phyloP scores from a whole-genome alignment of 2,888 invertebrate genomes.

The Seira musarum region DNA sequence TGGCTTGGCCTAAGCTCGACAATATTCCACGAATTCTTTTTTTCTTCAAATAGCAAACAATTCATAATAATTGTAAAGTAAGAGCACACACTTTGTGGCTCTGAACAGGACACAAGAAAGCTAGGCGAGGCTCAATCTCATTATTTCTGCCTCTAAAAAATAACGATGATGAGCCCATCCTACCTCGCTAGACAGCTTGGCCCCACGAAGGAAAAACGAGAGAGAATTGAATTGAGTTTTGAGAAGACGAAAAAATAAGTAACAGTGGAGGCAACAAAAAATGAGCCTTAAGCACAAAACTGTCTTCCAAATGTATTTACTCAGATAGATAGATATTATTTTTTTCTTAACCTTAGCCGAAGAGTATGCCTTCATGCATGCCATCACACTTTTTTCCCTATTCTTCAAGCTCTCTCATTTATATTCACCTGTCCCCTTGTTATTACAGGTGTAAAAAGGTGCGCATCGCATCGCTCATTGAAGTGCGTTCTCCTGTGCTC shows the following conservation, averaged over 20 bases:
- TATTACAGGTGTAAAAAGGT: constrained; percentile 37
- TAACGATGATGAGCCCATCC: constrained; percentile 50
- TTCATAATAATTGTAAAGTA: neutral
- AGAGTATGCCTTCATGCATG: neutral
- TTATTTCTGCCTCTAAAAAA: constrained; percentile 33
- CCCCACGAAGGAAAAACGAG: constrained; percentile 55
- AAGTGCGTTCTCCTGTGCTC: neutral
- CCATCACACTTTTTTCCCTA: constrained; percentile 16
- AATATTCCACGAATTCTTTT: neutral
- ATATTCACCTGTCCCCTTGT: constrained; percentile 54
- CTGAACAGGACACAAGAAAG: constrained; percentile 17
- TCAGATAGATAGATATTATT: neutral
- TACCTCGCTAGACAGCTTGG: constrained; percentile 64
- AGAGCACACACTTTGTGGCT: neutral
- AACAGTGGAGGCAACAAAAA: constrained; percentile 25
- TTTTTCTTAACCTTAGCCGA: neutral
- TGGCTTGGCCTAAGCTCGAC: no score
- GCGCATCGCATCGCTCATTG: neutral
- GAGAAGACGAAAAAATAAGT: constrained; percentile 31
- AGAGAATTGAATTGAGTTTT: neutral
- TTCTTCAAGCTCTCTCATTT: constrained; percentile 25
- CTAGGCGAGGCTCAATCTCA: constrained; percentile 24
- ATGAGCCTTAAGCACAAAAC: constrained; percentile 56
- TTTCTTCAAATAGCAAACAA: constrained; percentile 1
- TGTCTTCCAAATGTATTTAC: constrained; percentile 23